Base-by-base conservation (phyloP, 2,113 vertebrate species). In the Cygnus buccinator region DNA sequence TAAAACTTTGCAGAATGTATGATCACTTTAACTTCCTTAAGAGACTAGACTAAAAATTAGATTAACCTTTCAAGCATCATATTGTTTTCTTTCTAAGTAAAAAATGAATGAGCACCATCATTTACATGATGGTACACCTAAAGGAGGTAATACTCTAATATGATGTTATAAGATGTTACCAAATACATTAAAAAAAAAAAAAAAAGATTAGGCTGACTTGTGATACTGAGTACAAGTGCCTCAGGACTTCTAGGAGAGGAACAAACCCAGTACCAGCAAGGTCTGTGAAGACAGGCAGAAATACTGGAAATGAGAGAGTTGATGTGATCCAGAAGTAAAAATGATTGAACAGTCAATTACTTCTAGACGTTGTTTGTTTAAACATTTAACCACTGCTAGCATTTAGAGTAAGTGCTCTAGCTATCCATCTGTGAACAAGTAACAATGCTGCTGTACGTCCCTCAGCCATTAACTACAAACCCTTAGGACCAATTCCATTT, bases 281-380 rank as follows among this genome's bases (percentile, higher is more conserved):
- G 25, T 59, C 83, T 89, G 31, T 9, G 10, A 93, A 78, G 41
- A 82, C 17, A 90, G 72, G 44, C 72, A 94, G 73, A 87, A 92
- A 68, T 82, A 54, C 39, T 89, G 50, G 83, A 58, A 88, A 79
- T 39, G 28, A 62, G 37, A 80, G 48, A 46, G 84, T 52, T 93
- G 77, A 76, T 93, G 72, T 52, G 91, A 87, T 81, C 76, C 86
- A 95, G 92, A 87, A 93, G 80, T 82, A 91, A 93, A 96, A 94
- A 28, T 0, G 0, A 95, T 87, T 95, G 89, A 96, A 92, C 86
- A 96, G 83, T 93, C 92, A 92, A 93, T 96, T 96, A 91, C 76
- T 94, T 94, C 54, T 87, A 85, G 35, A 91, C 94, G 62, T 33
- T 95, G 89, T 91, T 96, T 96, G 65, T 94, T 96, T 95, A 95